Evolutionary conservation across 2,888 invertebrate genomes (phyloP), one percentile per base, ranked within the genome.

Genomic region (Biston stratarius): DNA sequence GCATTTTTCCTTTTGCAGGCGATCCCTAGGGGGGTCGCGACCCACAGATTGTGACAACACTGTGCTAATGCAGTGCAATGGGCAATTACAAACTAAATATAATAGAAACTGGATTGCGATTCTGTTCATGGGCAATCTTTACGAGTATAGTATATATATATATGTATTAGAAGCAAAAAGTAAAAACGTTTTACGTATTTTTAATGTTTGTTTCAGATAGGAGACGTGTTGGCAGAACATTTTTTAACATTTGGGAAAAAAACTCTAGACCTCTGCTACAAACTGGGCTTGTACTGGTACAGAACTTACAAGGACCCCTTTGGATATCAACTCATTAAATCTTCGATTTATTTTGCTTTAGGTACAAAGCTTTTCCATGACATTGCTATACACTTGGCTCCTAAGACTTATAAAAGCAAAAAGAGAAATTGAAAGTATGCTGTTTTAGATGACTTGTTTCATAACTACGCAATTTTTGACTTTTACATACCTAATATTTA

Each of bases 311-410:
- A 67, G 0, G 78, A 84, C 42, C 79, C 79, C 0, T 86, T 75
- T 67, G 71, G 73, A 59, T 77, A 75, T 74, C 83, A 85, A 58
- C 49, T 84, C 5, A 61, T 82, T 0, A 85, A 82, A 64, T 82
- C 83, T 62, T 58, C 77, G 10, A 45, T 76, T 3, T 80, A 80
- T 58, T 84, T 85, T 40, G 48, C 70, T 3, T 36, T 84, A 11
- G 83, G 83, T 0, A 60, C 85, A 5, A 86, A 85, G 71, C 72
- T 86, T 9, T 81, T 83, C 60, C 64, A 72, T 34, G 85, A 87
- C 59, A 42, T 85, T n/a, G 72, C 77, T 0, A 73, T 55, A 14
- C 69, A 69, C 8, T 75, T 81, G 58, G 67, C 76, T 53, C 40
- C 69, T 0, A 65, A 67, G 51, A 33, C n/a, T 1, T 61, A 40